These are phyloP conservation scores for Lordiphosa clarofinis DNA, from an alignment of 1,140 invertebrate species.

Conservation along the genomic window DNA sequence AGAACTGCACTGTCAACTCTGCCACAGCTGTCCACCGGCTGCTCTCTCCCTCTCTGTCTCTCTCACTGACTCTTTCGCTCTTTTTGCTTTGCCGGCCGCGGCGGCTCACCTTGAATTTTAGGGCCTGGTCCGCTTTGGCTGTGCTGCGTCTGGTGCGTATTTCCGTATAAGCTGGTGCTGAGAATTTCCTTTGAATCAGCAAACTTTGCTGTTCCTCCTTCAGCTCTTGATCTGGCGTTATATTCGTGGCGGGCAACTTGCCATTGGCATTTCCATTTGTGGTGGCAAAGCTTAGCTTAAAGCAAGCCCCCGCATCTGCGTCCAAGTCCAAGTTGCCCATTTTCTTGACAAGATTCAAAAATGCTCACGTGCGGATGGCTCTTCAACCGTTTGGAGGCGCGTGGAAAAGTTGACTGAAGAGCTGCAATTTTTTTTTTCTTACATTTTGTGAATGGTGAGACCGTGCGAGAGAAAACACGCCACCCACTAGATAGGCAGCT, in stretches of 20 bases:
- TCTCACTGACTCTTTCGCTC: not conserved
- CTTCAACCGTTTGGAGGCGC: too few species aligned
- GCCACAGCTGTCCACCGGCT: not conserved
- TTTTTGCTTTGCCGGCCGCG: not conserved
- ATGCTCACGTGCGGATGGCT: too few species aligned
- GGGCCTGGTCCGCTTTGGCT: constrained; percentile 35
- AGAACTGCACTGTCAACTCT: not conserved
- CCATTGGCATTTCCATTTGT: constrained; percentile 25
- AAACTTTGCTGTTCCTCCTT: constrained; percentile 28
- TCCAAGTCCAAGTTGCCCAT: constrained; percentile 64
- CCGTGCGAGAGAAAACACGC: too few species aligned
- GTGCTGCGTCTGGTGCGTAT: constrained; percentile 62
- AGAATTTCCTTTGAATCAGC: constrained; percentile 47
- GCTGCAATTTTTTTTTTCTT: too few species aligned
- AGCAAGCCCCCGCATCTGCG: constrained; percentile 36
- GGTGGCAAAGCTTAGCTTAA: constrained; percentile 36
- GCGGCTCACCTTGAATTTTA: constrained; percentile 55
- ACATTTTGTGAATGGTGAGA: too few species aligned
- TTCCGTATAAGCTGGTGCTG: constrained; percentile 65
- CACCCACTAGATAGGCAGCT: too few species aligned
- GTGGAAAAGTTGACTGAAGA: too few species aligned
- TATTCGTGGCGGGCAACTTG: too few species aligned
- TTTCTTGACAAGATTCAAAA: not conserved
- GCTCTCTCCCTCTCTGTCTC: constrained; percentile 2
- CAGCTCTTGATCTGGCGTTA: too few species aligned